Base-by-base conservation (phyloP, 1,140 invertebrate species). In the Lordiphosa stackelbergi region DNA sequence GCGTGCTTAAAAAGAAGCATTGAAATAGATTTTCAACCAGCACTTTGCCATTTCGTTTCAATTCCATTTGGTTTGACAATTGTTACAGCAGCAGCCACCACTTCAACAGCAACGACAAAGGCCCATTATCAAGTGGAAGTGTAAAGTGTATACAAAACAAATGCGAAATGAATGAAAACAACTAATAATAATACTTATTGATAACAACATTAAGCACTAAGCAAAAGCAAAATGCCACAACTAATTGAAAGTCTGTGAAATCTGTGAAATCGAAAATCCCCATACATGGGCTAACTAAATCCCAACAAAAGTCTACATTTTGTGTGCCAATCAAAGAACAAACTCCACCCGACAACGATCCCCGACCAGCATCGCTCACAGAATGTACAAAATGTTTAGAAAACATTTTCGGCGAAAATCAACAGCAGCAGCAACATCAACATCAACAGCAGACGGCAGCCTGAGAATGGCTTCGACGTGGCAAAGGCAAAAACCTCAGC, bases 341-440 rank as follows among this genome's bases (percentile, higher is more conserved):
- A 42, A 55, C 47, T 16, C 34, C 58, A 60, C 53, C 42, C 42
- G 53, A 51, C 36, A 72, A 63, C 43, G 31, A 66, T 62, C 55
- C 41, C 41, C 62, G 40, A 62, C 46, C 66, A 60, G 53, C 66
- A 75, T 43, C 36, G 55, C 56, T 47, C 61, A 64, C 73, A 84
- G 69, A 85, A 85, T 86, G 77, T 75, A 64, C 77, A 87, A 72
- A 86, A 87, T 87, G 85, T 86, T 86, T 83, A 85, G 85, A 59
- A 87, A 87, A 84, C 85, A 87, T 77, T 87, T 86, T 79, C 77
- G 85, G 52, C 78, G 85, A 85, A 87, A 87, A 87, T 75, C 72
- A 72, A 65, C 75, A 62, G 34, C 49, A 64, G 41, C 66, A 63
- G 24, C 60, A 45, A 22, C 54, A 55, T 3, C 40, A 62, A 13